phyloP scores from a whole-genome alignment of 2,888 invertebrate genomes.

The Brachypterus glaber region DNA sequence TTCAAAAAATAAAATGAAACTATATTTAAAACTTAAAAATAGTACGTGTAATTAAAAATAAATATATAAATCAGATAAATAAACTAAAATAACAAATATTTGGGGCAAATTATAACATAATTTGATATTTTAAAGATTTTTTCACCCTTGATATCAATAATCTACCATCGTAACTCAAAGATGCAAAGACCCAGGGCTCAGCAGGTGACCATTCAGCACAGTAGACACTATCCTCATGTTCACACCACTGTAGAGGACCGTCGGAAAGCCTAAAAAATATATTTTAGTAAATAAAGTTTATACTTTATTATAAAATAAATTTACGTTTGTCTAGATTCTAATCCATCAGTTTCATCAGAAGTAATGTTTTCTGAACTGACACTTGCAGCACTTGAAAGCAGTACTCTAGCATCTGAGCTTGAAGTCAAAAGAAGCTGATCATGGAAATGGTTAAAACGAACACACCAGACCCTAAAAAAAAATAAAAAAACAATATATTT shows the following conservation, averaged over 20 bases:
- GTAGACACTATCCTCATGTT: constrained; percentile 97
- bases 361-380: constrained; percentile 73
- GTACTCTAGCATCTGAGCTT: constrained; percentile 88
- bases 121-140: constrained; percentile 88
- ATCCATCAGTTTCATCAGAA: constrained; percentile 41
- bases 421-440: constrained; percentile 91
- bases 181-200: constrained; percentile 99
- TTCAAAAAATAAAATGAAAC: no score
- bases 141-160: constrained; percentile 89
- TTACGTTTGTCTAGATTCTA: constrained; percentile 46
- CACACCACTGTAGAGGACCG: constrained; percentile 83
- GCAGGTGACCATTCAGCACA: constrained; percentile 95
- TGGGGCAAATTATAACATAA: constrained; percentile 54
- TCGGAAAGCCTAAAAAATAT: constrained; percentile 57
- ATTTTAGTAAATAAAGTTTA: constrained; percentile 3
- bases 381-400: constrained; percentile 78
- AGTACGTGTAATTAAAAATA: no score
- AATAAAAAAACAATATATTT: constrained; percentile 5
- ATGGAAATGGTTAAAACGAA: constrained; percentile 92
- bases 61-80: no score
- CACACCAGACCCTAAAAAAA: constrained; percentile 73
- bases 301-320: constrained; percentile 16
- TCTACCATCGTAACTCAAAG: constrained; percentile 92
- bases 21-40: no score
- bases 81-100: background rate